phyloP scores from a whole-genome alignment of 2,113 vertebrate species.

The Ciconia stormi region DNA sequence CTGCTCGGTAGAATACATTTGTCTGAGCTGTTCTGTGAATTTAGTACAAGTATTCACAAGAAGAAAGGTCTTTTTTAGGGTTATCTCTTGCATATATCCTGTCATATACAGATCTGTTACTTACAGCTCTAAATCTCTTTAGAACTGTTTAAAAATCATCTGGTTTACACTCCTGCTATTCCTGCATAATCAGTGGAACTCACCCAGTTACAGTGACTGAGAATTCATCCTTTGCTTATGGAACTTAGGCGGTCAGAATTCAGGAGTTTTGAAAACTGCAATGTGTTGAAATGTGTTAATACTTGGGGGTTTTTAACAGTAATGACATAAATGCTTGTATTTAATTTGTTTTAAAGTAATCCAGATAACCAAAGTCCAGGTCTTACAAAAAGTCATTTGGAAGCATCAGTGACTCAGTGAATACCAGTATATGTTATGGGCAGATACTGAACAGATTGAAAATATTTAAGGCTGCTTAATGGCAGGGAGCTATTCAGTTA shows the following conservation, averaged over 20 bases:
- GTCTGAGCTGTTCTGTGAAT: neutral
- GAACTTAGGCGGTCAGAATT: slow-evolving; percentile 29
- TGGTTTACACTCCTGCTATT: neutral
- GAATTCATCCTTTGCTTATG: neutral
- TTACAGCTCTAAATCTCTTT: slow-evolving; percentile 43
- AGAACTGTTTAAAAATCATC: slow-evolving; percentile 34
- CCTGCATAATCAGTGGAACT: neutral
- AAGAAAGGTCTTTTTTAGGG: neutral
- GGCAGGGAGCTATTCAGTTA: neutral
- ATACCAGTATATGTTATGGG: neutral
- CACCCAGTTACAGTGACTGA: neutral
- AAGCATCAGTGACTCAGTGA: neutral
- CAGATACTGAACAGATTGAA: neutral
- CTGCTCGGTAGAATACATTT: neutral
- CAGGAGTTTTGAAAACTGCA: slow-evolving; percentile 12
- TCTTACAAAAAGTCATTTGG: neutral
- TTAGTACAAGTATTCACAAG: neutral
- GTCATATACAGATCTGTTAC: neutral
- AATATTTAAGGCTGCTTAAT: neutral
- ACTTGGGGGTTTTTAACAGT: neutral
- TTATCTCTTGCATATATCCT: slow-evolving; percentile 6
- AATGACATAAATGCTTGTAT: slow-evolving; percentile 4
- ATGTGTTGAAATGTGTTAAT: slow-evolving; percentile 22
- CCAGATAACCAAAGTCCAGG: neutral
- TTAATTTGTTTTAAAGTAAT: neutral